Conservation (phyloP, 2,797 vertebrate genomes). For the Scyliorhinus canicula region DNA sequence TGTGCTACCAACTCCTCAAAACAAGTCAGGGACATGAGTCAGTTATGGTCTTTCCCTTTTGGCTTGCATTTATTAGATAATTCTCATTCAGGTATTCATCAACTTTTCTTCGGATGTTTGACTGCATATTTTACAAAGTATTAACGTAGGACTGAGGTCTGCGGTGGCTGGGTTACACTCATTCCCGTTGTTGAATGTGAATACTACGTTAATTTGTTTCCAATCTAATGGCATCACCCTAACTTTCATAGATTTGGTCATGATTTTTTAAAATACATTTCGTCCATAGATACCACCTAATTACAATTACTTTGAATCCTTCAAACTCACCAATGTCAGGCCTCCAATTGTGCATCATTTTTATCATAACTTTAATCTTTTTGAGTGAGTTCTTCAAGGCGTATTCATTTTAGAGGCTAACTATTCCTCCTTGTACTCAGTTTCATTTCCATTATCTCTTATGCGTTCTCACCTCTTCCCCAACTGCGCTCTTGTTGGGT, state of each 20-base stretch:
- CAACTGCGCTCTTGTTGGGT: background rate
- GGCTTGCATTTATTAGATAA: background rate
- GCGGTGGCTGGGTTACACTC: background rate
- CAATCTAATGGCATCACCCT: background rate
- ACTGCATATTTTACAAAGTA: background rate
- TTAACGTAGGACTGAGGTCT: background rate
- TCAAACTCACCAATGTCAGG: background rate
- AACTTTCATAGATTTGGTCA: background rate
- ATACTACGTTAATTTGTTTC: background rate
- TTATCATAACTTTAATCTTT: background rate
- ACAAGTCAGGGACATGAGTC: background rate
- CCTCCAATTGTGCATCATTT: background rate
- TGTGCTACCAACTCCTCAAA: background rate
- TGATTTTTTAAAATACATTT: background rate
- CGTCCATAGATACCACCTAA: background rate
- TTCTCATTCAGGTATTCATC: background rate
- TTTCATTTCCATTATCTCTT: background rate
- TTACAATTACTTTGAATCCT: background rate
- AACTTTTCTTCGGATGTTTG: background rate
- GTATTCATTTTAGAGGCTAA: background rate
- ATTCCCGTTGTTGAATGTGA: background rate
- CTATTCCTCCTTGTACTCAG: background rate
- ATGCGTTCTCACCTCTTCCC: background rate
- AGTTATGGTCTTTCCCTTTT: background rate
- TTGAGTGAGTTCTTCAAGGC: background rate